A percentile compares a stretch with the other conserved stretches of the same genome.
These are phyloP conservation scores for Stenchaetothrips biformis DNA, from an alignment of 2,888 invertebrate genomes.

Conservation along the genomic window DNA sequence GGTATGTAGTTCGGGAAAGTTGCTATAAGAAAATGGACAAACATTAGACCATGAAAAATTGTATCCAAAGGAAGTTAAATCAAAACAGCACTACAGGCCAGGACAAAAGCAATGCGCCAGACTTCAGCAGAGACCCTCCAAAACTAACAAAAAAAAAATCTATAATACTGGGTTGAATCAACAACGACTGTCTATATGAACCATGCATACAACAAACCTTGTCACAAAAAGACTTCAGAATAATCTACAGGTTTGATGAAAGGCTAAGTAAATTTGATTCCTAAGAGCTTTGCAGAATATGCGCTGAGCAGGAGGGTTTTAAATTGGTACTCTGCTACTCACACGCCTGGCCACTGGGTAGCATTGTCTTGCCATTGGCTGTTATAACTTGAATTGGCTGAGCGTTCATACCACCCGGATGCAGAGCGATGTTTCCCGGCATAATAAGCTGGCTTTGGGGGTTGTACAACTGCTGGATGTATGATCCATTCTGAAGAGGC, in stretches of 20 bases:
- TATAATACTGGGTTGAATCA: not conserved
- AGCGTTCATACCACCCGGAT: conserved; percentile 68
- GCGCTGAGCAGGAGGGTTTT: not conserved
- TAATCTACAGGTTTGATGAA: conserved; percentile 45
- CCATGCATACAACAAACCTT: too few relatives aligned
- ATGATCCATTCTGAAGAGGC: conserved; percentile 67
- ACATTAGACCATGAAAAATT: not conserved
- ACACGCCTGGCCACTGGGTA: conserved; percentile 8
- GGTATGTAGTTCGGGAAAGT: conserved; percentile 73
- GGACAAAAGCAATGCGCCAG: not conserved
- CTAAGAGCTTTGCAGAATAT: not conserved
- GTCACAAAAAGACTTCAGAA: not conserved
- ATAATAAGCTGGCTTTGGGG: conserved; percentile 70
- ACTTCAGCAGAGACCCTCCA: conserved; percentile 1
- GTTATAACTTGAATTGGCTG: conserved; percentile 49
- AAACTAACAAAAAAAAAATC: not conserved
- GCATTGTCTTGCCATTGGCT: conserved; percentile 36
- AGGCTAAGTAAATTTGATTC: too few relatives aligned
- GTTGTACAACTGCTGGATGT: conserved; percentile 69
- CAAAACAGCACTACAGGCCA: not conserved
- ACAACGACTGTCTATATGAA: too few relatives aligned
- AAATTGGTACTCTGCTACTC: conserved; percentile 3
- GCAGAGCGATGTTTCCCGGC: conserved; percentile 71
- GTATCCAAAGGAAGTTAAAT: not conserved
- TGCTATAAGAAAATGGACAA: conserved; percentile 43